Conservation (phyloP, 1,140 invertebrate genomes). For the Bilobella aurantiaca region DNA sequence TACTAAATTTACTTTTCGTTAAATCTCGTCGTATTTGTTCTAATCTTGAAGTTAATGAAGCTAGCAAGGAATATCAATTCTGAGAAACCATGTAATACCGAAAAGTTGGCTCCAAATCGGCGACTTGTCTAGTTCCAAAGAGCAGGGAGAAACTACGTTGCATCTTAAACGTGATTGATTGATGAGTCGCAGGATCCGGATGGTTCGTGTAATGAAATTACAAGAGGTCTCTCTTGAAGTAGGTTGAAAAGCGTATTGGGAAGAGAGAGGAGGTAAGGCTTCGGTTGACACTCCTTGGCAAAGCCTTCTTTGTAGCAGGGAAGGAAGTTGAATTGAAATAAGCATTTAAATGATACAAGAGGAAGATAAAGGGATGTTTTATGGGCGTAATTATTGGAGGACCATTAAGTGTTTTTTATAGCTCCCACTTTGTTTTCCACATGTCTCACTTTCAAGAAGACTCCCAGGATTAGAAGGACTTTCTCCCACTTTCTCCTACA, state of each 20-base stretch:
- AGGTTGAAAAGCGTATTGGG: too few relatives aligned
- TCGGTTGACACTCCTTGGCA: not conserved
- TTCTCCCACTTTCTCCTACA: not conserved
- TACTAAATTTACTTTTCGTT: too few relatives aligned
- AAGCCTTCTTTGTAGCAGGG: not conserved
- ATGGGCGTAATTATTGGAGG: constrained; percentile 36
- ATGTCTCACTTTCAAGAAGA: constrained; percentile 19
- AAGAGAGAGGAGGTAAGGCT: not conserved
- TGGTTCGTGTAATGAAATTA: not conserved
- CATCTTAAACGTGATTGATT: constrained; percentile 6
- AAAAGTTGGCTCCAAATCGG: too few relatives aligned
- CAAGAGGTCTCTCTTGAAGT: too few relatives aligned
- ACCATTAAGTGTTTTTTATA: constrained; percentile 35
- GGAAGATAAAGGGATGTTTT: constrained; percentile 35
- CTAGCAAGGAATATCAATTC: too few relatives aligned
- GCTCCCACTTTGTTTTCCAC: constrained; percentile 34
- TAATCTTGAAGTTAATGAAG: too few relatives aligned
- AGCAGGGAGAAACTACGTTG: not conserved
- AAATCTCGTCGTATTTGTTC: too few relatives aligned
- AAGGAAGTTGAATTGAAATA: constrained; percentile 34
- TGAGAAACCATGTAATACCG: too few relatives aligned
- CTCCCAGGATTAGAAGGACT: constrained; percentile 13
- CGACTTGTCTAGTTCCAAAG: too few relatives aligned
- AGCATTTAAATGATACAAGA: constrained; percentile 35
- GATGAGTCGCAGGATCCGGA: constrained; percentile 5